phyloP scores from a whole-genome alignment of 2,797 vertebrate genomes.

The Trematomus bernacchii region DNA sequence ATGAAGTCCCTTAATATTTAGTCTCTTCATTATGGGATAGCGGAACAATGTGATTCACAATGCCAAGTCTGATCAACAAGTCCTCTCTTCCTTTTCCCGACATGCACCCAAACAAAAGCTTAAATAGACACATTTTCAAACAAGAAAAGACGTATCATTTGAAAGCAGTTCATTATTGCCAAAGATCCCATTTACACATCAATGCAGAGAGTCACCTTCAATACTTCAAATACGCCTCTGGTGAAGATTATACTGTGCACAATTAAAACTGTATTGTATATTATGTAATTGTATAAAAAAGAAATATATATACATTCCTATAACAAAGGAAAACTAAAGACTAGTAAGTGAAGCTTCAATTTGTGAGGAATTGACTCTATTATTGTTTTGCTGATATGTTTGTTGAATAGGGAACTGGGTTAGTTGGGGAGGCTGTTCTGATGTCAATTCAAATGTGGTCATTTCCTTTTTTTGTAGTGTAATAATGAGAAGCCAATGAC shows the following conservation, averaged over 20 bases:
- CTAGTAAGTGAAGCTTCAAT: constrained; percentile 60
- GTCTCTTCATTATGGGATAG: constrained; percentile 46
- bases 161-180: constrained; percentile 68
- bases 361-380: constrained; percentile 60
- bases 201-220: constrained; percentile 77
- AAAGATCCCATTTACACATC: constrained; percentile 77
- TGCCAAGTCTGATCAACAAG: constrained; percentile 54
- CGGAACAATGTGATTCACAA: constrained; percentile 40
- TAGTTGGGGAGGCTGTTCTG: constrained; percentile 22
- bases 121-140: constrained; percentile 69
- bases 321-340: constrained; percentile 52
- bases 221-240: constrained; percentile 67
- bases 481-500: constrained; percentile 46
- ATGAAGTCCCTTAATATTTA: constrained; percentile 45
- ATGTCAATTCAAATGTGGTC: constrained; percentile 42
- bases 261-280: too few relatives aligned
- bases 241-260: constrained; percentile 61
- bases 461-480: constrained; percentile 34
- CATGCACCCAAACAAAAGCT: constrained; percentile 63
- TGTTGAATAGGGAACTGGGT: constrained; percentile 51
- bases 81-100: constrained; percentile 34
- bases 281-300: neutral
- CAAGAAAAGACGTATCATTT: constrained; percentile 70
- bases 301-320: neutral
- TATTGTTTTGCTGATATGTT: constrained; percentile 53